phyloP scores from a whole-genome alignment of 1,140 invertebrate genomes.

The Trinorchestia longiramus region DNA sequence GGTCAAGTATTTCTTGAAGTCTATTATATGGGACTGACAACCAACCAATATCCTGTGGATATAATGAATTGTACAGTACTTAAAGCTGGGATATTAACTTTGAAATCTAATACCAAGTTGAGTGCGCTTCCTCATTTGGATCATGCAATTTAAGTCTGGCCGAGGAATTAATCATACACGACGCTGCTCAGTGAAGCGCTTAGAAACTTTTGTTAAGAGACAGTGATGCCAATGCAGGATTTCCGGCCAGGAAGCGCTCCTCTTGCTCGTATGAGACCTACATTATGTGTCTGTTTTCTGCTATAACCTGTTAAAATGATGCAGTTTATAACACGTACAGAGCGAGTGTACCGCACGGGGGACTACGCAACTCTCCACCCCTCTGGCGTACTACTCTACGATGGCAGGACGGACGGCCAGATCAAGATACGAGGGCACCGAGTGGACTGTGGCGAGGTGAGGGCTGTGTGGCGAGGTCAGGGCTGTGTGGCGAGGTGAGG shows the following conservation, averaged over 20 bases:
- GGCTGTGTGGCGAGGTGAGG: slow-evolving; percentile 77
- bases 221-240: neutral
- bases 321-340: neutral
- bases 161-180: too few species aligned
- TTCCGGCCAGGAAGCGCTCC: neutral
- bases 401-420: slow-evolving; percentile 87
- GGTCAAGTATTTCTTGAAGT: neutral
- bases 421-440: slow-evolving; percentile 87
- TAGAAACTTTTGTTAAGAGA: too few species aligned
- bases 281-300: neutral
- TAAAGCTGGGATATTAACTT: too few species aligned
- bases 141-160: too few species aligned
- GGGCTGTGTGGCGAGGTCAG: slow-evolving; percentile 77
- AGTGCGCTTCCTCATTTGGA: too few species aligned
- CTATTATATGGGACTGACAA: too few species aligned
- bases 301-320: neutral
- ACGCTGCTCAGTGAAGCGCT: too few species aligned
- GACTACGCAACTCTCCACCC: slow-evolving; percentile 83
- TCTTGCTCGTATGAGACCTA: neutral
- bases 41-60: too few species aligned
- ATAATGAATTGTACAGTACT: too few species aligned
- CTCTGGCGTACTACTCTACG: slow-evolving; percentile 75
- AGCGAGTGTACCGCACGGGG: slow-evolving; percentile 79
- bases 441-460: slow-evolving; percentile 83
- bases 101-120: too few species aligned